phyloP scores from a whole-genome alignment of 2,888 invertebrate genomes.

The Trichogramma dendrolimi region DNA sequence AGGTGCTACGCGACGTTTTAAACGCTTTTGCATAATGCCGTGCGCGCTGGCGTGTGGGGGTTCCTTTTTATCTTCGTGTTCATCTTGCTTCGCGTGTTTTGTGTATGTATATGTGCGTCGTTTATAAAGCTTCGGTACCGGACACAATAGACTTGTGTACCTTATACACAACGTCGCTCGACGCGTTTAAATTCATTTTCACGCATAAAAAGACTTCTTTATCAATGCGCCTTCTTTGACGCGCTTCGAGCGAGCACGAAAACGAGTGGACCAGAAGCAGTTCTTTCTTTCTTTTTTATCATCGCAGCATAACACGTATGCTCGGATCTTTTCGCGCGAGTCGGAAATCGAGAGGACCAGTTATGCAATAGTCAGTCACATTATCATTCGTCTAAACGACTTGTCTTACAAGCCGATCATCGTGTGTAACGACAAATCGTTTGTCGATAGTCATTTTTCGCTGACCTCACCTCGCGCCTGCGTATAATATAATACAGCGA shows the following conservation, averaged over 20 bases:
- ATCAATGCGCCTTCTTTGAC: background rate
- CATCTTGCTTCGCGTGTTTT: no score
- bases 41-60: background rate
- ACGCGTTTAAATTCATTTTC: background rate
- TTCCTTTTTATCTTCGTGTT: no score
- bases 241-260: background rate
- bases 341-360: background rate
- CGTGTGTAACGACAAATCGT: constrained; percentile 34
- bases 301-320: constrained; percentile 11
- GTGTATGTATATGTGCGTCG: no score
- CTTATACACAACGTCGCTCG: no score
- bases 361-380: constrained; percentile 21
- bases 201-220: background rate
- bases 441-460: constrained; percentile 15
- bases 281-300: background rate
- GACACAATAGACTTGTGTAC: no score
- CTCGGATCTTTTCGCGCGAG: background rate
- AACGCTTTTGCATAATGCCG: background rate
- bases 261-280: background rate
- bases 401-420: constrained; percentile 52
- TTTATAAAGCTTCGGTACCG: no score
- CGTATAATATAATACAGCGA: background rate
- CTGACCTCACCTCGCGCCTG: background rate
- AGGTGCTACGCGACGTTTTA: background rate
- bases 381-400: constrained; percentile 47